Evolutionary conservation across 2,797 vertebrate genomes (phyloP), one percentile per base, ranked within the genome.

Genomic region (Lepilemur ruficaudatus): DNA sequence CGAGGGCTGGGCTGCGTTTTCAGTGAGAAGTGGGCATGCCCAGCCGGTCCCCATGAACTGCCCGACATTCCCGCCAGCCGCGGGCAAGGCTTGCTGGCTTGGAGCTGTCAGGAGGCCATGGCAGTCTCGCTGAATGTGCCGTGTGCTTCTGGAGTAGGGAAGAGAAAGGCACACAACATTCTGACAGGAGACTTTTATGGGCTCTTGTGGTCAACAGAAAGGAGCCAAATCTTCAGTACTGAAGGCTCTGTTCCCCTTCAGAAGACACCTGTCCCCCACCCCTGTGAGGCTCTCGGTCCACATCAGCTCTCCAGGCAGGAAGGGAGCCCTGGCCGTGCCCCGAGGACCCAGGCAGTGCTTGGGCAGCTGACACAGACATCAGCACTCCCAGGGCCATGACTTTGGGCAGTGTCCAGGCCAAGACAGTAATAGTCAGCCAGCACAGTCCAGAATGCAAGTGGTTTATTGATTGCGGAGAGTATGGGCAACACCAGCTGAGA

Each of bases 291-390:
- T 75, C 91, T 87, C 0, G 0, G 92, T 50, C 73, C 38, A 5
- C 35, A 46, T n/a, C 17, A n/a, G 48, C 25, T 90, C 65, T 95
- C 65, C 61, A 86, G 22, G 46, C 22, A 55, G 67, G 38, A 72
- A 32, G 5, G 93, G 93, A 84, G 63, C 22, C 41, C 41, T 5
- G 35, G 15, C 94, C 7, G 17, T 61, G 4, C 61, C 28, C 55
- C 13, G 70, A 76, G 78, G 52, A 65, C 76, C 43, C n/a, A 52
- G 80, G 32, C 88, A 48, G 84, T 25, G 76, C 25, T 85, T 2
- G 12, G 32, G 6, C 0, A 73, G 72, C 43, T 75, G 61, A 92
- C 89, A 48, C 41, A 89, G 75, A 92, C 46, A 20, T 30, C 69
- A 63, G 57, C 80, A 83, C 70, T 69, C 93, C 59, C 69, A 32